Evolutionary conservation across 2,113 vertebrate species (phyloP), one percentile per base, ranked within the genome.

Genomic region (Zosterops lateralis): DNA sequence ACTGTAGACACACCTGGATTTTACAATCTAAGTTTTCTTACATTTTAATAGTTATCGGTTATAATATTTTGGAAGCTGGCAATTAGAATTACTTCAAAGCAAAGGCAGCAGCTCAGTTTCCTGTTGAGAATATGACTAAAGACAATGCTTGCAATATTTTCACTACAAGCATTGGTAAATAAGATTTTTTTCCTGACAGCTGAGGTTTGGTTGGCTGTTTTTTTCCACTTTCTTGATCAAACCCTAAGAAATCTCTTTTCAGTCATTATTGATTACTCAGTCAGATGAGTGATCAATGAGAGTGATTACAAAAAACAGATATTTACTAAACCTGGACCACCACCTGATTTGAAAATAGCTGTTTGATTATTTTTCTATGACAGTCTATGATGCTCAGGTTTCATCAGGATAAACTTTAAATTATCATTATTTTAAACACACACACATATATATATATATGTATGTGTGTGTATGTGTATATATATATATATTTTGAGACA

Each of bases 391-490:
- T 32, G 12, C 22, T 91, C 20, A 89, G 9, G 11, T 71, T 89
- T 80, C n/a, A 47, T 74, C 47, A 62, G 29, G 20, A 44, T 14
- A 74, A 84, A 47, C 28, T 3, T 81, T 38, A 66, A 29, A 51
- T 29, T 3, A 34, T 40, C 9, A 42, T 81, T 92, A 47, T 53
- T 75, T 64, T 34, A 28, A 48, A 48, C 9, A 48, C 10, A 40
- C 7, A 38, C 14, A 26, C 3, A 29, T 0, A 26, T 1, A 12
- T 10, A 34, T 20, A 9, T 34, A 13, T 34, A 17, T 54, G 9
- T 50, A 5, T 47, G 18, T 45, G 17, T n/a, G 1, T 19, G 9
- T 21, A 2, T 31, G 6, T 7, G 12, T 47, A 14, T 28, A 6
- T 21, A 10, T 4, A 5, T 13, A 25, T 22, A 14, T 36, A 18